Evolutionary conservation across 2,797 vertebrate species (phyloP).

Genomic region (Heliangelus exortis): DNA sequence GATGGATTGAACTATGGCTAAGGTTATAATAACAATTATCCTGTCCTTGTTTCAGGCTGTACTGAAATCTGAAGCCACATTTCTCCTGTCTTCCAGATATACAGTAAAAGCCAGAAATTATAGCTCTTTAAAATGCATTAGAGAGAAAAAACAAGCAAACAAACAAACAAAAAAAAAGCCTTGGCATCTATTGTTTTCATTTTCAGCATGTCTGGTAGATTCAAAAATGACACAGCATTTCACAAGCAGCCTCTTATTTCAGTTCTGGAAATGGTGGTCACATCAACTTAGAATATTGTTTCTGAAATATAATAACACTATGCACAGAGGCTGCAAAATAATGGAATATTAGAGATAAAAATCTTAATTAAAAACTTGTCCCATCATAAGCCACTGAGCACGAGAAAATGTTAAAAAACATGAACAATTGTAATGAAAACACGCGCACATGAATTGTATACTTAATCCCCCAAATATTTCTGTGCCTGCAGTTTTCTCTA

Average conservation of each 20-base stretch:
- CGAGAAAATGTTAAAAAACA: neutral
- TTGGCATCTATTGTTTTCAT: neutral
- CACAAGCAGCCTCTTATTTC: constrained; percentile 5
- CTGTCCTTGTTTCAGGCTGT: neutral
- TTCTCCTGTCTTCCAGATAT: neutral
- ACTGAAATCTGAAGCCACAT: neutral
- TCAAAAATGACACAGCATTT: neutral
- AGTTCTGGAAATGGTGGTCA: neutral
- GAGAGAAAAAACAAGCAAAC: neutral
- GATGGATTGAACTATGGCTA: neutral
- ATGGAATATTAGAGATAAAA: neutral
- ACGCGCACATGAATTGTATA: neutral
- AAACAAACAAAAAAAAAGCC: neutral
- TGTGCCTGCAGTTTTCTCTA: neutral
- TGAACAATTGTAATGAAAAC: neutral
- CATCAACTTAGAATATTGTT: neutral
- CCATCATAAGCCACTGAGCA: neutral
- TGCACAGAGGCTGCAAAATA: neutral
- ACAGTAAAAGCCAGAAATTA: neutral
- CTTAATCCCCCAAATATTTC: neutral
- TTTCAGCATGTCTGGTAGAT: neutral
- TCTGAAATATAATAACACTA: constrained; percentile 9
- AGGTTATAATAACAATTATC: neutral
- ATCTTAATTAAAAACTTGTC: constrained; percentile 47
- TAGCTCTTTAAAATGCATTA: neutral